Evolutionary conservation across 2,888 invertebrate genomes (phyloP), one percentile per base, ranked within the genome.

Genomic region (Choristoneura rosaceana): DNA sequence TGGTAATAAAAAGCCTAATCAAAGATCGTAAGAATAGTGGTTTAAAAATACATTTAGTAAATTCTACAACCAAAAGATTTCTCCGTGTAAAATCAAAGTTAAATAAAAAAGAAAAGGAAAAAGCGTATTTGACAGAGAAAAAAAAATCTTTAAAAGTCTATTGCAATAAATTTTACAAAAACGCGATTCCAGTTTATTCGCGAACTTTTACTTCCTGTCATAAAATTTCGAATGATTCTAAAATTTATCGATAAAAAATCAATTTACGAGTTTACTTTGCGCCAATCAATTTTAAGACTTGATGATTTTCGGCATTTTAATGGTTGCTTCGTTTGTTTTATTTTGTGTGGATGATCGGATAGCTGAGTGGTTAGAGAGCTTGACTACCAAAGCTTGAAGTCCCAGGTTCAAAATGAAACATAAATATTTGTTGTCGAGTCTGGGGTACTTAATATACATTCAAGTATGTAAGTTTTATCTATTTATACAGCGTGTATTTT

Each of bases 1-100:
- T 75, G 78, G 80, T 79, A 82, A 84, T 86, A 84, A 85, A 84
- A 82, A 80, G 76, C 77, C 76, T 84, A 81, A 83, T 84, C 80
- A 78, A 66, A 14, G 64, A 15, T 65, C 15, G 7, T 15, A 12
- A 65, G 50, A 5, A 38, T 15, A 1, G 47, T 17, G 33, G 14
- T 10, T 64, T 14, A 10, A 10, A 34, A 64, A 50, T 2, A 60
- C 0, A n/a, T 41, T 15, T 60, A 38, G n/a, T n/a, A 7, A n/a
- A 47, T 5, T 25, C 25, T 14, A 47, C 43, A 47, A n/a, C 5
- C n/a, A 47, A 47, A 47, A n/a, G 10, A 12, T 12, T 43, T 43
- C 4, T 1, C 7, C 38, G 7, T 38, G 43, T 12, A 12, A 43
- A 43, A 5, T 47, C 0, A 4, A n/a, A 4, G n/a, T 47, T 5